phyloP scores from a whole-genome alignment of 2,113 vertebrate genomes.

The Crotalus viridis region DNA sequence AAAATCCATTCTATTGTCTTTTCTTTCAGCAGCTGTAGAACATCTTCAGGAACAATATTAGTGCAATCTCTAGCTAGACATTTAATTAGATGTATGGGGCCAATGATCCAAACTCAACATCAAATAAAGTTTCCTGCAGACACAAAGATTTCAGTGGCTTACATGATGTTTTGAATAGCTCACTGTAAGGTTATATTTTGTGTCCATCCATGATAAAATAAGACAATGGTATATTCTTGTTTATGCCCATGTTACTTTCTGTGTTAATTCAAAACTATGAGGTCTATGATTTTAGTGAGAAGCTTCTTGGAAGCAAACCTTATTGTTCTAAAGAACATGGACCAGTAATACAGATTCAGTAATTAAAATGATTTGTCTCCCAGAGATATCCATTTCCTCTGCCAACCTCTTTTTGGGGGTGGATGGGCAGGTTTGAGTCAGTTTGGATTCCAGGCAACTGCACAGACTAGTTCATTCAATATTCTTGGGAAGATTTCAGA shows the following conservation, averaged over 20 bases:
- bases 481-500: not conserved
- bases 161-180: not conserved
- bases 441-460: not conserved
- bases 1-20: not conserved
- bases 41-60: not conserved
- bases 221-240: not conserved
- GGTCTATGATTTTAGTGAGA: not conserved
- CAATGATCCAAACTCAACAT: not conserved
- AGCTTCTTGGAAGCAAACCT: not conserved
- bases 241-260: not conserved
- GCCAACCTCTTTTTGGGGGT: not conserved
- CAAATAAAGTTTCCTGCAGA: not conserved
- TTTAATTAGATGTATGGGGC: not conserved
- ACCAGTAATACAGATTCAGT: not conserved
- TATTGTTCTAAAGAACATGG: not conserved
- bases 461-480: not conserved
- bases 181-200: not conserved
- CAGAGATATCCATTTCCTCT: not conserved
- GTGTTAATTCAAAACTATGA: not conserved
- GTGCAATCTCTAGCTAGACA: not conserved
- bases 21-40: not conserved
- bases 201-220: not conserved
- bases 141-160: not conserved
- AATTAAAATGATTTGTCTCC: not conserved
- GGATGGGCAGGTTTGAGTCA: not conserved